A percentile compares a stretch with the other conserved stretches of the same genome.
Evolutionary conservation across 2,797 vertebrate species (phyloP).

Genomic region (Momotus momota): DNA sequence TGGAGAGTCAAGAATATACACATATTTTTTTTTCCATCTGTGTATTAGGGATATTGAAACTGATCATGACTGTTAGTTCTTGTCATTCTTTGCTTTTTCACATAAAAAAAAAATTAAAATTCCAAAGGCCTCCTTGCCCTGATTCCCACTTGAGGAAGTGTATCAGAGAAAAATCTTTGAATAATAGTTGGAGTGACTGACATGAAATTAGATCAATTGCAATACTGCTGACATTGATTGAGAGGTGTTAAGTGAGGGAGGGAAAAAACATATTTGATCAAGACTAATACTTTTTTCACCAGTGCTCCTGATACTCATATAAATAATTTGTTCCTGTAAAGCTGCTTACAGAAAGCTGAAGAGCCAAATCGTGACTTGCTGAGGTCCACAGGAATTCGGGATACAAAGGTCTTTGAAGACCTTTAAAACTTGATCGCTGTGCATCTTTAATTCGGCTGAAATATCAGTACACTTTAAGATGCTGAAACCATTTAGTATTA

Average conservation of each 20-base stretch:
- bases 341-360: neutral
- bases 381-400: neutral
- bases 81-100: neutral
- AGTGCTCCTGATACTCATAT: neutral
- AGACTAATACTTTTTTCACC: neutral
- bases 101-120: neutral
- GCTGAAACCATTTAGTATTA: neutral
- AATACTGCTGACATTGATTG: slow-evolving; percentile 4
- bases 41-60: neutral
- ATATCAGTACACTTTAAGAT: neutral
- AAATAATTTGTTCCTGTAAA: neutral
- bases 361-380: neutral
- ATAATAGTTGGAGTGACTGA: neutral
- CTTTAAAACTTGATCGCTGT: neutral
- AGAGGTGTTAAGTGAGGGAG: neutral
- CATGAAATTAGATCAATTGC: neutral
- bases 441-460: neutral
- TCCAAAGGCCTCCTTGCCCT: neutral
- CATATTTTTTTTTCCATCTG: neutral
- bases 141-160: neutral
- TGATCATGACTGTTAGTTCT: neutral
- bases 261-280: slow-evolving; percentile 4
- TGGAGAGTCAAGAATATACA: neutral
- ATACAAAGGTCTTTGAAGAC: neutral
- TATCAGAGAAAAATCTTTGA: neutral